Evolutionary conservation across 2,888 invertebrate species (phyloP).

Genomic region (Napeogenes sylphis): DNA sequence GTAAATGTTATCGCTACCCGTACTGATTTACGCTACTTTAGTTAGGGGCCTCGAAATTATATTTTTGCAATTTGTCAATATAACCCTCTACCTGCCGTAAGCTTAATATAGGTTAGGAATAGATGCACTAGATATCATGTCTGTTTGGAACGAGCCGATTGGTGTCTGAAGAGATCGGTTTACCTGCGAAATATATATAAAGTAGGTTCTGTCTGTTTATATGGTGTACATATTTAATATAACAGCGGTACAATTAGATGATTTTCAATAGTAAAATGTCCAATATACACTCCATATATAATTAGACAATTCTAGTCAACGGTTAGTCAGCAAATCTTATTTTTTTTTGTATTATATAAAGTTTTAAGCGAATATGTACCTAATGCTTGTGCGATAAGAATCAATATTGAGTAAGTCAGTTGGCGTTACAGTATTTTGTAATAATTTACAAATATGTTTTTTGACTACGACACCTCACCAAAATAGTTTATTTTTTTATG

Average conservation of each 20-base stretch:
- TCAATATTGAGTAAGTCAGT: neutral
- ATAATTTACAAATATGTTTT: neutral
- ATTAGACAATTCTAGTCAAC: too few relatives aligned
- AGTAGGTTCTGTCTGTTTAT: neutral
- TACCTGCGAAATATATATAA: neutral
- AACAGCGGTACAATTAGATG: neutral
- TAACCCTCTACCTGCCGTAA: constrained; percentile 33
- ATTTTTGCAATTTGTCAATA: constrained; percentile 61
- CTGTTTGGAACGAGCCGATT: constrained; percentile 1
- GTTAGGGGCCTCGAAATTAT: constrained; percentile 58
- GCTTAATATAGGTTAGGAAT: constrained; percentile 21
- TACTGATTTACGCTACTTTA: constrained; percentile 56
- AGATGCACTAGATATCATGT: constrained; percentile 8
- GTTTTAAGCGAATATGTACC: too few relatives aligned
- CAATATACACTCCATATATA: too few relatives aligned
- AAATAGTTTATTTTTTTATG: constrained; percentile 23
- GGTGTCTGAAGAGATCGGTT: neutral
- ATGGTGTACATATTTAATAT: constrained; percentile 10
- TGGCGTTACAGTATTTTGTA: neutral
- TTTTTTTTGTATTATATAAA: too few relatives aligned
- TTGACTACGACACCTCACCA: constrained; percentile 10
- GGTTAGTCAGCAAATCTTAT: too few relatives aligned
- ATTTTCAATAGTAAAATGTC: too few relatives aligned
- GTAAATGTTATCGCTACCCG: constrained; percentile 40
- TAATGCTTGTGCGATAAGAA: too few relatives aligned